phyloP scores from a whole-genome alignment of 1,140 invertebrate genomes.

The Papilio dardanus region DNA sequence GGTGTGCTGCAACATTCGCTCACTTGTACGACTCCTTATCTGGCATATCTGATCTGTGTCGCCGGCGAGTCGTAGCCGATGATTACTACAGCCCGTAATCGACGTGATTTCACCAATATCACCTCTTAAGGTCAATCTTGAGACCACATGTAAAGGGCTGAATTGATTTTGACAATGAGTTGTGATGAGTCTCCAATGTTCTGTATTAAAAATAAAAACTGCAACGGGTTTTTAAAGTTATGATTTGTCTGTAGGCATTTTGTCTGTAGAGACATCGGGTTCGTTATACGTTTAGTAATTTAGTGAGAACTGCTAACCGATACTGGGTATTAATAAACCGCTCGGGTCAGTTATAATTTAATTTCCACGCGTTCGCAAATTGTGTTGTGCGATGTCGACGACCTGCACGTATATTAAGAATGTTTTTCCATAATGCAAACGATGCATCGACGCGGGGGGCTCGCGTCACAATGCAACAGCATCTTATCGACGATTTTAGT shows the following conservation, averaged over 20 bases:
- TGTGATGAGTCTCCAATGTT: background rate
- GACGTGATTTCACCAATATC: background rate
- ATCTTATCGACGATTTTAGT: conserved; percentile 21
- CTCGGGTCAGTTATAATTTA: conserved; percentile 12
- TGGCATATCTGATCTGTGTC: conserved; percentile 19
- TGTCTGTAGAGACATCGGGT: background rate
- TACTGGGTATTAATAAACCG: conserved; percentile 17
- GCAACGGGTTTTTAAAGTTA: background rate
- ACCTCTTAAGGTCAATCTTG: background rate
- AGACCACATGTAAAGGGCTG: background rate
- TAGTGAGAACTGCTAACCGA: conserved; percentile 25
- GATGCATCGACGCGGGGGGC: conserved; percentile 34
- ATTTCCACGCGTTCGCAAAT: conserved; percentile 35
- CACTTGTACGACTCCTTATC: conserved; percentile 3
- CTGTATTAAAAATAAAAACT: background rate
- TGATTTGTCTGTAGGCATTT: background rate
- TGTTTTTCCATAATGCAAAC: conserved; percentile 43
- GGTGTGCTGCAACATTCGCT: conserved; percentile 11
- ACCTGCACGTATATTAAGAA: conserved; percentile 44
- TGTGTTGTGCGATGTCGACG: conserved; percentile 41
- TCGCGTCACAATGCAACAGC: conserved; percentile 27
- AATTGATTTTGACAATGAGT: background rate
- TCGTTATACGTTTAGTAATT: conserved; percentile 1
- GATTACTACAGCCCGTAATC: conserved; percentile 4
- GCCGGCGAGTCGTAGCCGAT: background rate